phyloP scores from a whole-genome alignment of 2,888 invertebrate genomes.

The Baccha elongata region DNA sequence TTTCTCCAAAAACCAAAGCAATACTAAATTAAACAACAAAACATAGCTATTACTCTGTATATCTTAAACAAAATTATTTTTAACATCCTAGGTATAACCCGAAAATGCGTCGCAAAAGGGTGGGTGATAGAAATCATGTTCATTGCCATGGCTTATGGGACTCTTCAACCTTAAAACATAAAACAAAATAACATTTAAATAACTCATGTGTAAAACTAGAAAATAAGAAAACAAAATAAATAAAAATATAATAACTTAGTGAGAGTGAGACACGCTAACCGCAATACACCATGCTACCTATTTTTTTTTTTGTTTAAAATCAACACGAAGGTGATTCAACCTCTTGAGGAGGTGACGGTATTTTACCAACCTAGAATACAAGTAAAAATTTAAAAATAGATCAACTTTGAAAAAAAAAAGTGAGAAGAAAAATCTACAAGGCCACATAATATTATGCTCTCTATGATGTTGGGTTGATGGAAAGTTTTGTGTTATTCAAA shows the following conservation, averaged over 20 bases:
- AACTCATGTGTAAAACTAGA: constrained; percentile 20
- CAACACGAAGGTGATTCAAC: constrained; percentile 49
- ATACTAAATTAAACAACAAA: no score
- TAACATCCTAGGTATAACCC: no score
- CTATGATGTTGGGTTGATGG: constrained; percentile 14
- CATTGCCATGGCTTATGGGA: constrained; percentile 37
- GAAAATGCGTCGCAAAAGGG: constrained; percentile 1
- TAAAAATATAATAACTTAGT: constrained; percentile 15
- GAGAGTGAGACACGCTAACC: constrained; percentile 47
- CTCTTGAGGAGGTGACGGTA: constrained; percentile 28
- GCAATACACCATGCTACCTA: constrained; percentile 20
- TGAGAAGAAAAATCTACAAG: constrained; percentile 8
- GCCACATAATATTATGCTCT: constrained; percentile 5
- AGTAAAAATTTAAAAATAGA: constrained; percentile 35
- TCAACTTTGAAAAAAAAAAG: constrained; percentile 11
- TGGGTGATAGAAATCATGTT: constrained; percentile 26
- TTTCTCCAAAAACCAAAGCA: no score
- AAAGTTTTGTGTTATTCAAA: constrained; percentile 14
- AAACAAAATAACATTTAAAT: not conserved
- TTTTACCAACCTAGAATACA: constrained; percentile 13
- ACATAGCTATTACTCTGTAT: no score
- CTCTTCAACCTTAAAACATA: constrained; percentile 21
- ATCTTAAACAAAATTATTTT: no score
- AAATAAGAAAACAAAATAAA: constrained; percentile 16
- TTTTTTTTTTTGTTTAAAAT: constrained; percentile 3